phyloP scores from a whole-genome alignment of 2,797 vertebrate genomes.

The Melanotaenia pygmaea region DNA sequence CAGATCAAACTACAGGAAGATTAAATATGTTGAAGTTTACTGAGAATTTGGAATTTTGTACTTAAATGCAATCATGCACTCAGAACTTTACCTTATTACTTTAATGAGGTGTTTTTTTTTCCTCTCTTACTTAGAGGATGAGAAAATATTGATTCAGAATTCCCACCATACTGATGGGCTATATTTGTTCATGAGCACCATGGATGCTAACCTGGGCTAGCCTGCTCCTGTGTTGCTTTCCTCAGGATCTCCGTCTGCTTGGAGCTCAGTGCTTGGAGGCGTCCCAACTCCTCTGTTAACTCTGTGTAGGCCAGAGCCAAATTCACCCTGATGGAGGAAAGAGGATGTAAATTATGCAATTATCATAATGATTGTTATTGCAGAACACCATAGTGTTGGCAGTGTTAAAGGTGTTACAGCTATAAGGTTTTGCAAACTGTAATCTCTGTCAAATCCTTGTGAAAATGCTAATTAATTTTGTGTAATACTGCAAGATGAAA shows the following conservation, averaged over 20 bases:
- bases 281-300: constrained; percentile 94
- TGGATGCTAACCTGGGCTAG: constrained; percentile 78
- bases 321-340: constrained; percentile 87
- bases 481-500: background rate
- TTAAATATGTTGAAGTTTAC: background rate
- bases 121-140: background rate
- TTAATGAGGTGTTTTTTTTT: background rate
- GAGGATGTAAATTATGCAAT: constrained; percentile 39
- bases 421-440: background rate
- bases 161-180: no score
- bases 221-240: constrained; percentile 91
- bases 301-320: constrained; percentile 97
- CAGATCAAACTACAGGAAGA: background rate
- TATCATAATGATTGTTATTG: constrained; percentile 41
- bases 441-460: constrained; percentile 9
- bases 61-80: background rate
- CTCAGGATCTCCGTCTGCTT: constrained; percentile 95
- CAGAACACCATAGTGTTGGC: constrained; percentile 3
- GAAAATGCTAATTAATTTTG: background rate
- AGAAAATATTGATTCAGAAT: background rate
- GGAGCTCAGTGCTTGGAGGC: constrained; percentile 88
- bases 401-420: background rate
- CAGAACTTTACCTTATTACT: background rate
- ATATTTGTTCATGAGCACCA: background rate
- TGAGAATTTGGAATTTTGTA: background rate